A percentile compares a stretch with the other conserved stretches of the same genome.
These are phyloP conservation scores for Ischnus inquisitorius DNA, from an alignment of 2,888 invertebrate genomes.

Conservation along the genomic window DNA sequence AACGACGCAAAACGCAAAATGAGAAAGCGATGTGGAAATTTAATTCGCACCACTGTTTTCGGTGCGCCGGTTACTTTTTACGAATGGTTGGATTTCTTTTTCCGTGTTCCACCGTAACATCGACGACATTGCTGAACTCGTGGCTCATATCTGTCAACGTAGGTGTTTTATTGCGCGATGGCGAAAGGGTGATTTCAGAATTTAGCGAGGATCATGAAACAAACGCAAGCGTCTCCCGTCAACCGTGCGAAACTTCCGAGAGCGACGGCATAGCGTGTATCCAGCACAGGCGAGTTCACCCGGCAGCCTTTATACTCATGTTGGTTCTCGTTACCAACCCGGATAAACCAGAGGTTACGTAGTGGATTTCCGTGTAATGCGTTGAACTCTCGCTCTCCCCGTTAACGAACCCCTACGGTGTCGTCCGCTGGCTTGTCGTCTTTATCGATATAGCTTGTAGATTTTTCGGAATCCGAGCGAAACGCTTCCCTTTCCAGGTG, in stretches of 20 bases:
- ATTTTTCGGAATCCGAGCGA: slow-evolving; percentile 26
- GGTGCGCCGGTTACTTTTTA: too few relatives aligned
- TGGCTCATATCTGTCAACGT: not conserved
- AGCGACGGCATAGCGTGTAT: not conserved
- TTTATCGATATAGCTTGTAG: slow-evolving; percentile 73
- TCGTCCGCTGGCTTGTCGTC: slow-evolving; percentile 54
- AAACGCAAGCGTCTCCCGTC: not conserved
- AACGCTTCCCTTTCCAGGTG: not conserved
- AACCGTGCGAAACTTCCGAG: not conserved
- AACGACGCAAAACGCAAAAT: too few relatives aligned
- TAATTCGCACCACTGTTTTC: too few relatives aligned
- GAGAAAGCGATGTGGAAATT: too few relatives aligned
- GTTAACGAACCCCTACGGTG: slow-evolving; percentile 25
- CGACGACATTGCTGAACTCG: not conserved
- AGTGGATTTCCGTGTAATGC: slow-evolving; percentile 70
- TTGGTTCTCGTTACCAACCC: slow-evolving; percentile 36
- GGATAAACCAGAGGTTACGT: slow-evolving; percentile 46
- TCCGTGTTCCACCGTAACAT: not conserved
- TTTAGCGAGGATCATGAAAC: slow-evolving; percentile 8
- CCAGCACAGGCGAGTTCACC: not conserved
- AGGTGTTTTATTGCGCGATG: not conserved
- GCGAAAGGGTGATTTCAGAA: not conserved
- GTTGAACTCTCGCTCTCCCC: slow-evolving; percentile 21
- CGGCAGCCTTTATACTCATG: slow-evolving; percentile 33
- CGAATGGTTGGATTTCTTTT: too few relatives aligned